phyloP scores from a whole-genome alignment of 2,888 invertebrate species.

The Falcaria lacertinaria region DNA sequence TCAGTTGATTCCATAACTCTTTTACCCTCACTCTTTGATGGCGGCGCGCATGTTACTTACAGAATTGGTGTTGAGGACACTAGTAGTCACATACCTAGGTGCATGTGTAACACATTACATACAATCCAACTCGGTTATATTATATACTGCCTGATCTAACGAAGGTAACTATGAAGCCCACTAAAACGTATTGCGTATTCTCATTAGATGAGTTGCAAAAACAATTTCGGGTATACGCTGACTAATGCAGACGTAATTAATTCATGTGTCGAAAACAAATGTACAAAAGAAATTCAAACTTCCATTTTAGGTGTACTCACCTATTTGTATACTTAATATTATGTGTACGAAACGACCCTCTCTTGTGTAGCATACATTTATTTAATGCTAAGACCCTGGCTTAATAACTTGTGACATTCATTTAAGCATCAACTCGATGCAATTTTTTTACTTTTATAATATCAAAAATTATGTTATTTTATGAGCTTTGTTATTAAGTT shows the following conservation, averaged over 20 bases:
- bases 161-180: not conserved
- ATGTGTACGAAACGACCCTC: too few relatives aligned
- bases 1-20: conserved; percentile 36
- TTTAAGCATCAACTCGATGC: too few relatives aligned
- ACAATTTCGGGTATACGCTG: conserved; percentile 6
- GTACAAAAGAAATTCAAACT: not conserved
- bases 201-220: not conserved
- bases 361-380: too few relatives aligned
- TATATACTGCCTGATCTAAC: not conserved
- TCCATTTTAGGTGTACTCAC: too few relatives aligned
- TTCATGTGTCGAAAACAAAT: not conserved
- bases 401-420: too few relatives aligned
- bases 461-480: too few relatives aligned
- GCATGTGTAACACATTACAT: not conserved
- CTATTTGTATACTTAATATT: too few relatives aligned
- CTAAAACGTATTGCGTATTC: not conserved
- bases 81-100: not conserved
- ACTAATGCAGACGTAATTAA: conserved; percentile 10
- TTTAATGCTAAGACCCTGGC: too few relatives aligned
- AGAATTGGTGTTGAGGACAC: conserved; percentile 1
- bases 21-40: conserved; percentile 6
- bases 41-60: conserved; percentile 1
- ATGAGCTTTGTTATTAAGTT: too few relatives aligned
- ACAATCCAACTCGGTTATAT: not conserved
- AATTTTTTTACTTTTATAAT: too few relatives aligned